Base-by-base conservation (phyloP, 2,888 invertebrate species). In the Seira musarum region DNA sequence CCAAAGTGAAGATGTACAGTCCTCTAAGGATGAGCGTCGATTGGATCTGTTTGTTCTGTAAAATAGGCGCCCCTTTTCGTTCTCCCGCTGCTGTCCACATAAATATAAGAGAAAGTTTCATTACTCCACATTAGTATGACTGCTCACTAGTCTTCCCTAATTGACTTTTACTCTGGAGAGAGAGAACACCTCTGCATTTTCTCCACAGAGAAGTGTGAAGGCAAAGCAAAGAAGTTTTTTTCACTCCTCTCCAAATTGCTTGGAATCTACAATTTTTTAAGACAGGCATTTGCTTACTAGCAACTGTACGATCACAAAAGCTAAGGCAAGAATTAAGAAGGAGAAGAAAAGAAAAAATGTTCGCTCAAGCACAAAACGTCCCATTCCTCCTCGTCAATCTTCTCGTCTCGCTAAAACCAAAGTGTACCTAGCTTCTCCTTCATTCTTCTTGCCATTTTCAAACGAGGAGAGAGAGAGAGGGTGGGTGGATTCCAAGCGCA, bases 71-170 rank as follows among this genome's bases (percentile, higher is more conserved):
- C n/a, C n/a, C n/a, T n/a, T n/a, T n/a, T n/a, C n/a, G n/a, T n/a
- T n/a, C n/a, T n/a, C n/a, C n/a, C n/a, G n/a, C 8, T 25, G 40
- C 25, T 69, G 68, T 63, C 40, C 57, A 21, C 64, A 76, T 76
- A 71, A 70, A 77, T n/a, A n/a, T 60, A 35, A 65, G 70, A 57
- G 68, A 63, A 77, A 77, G 49, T 77, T 77, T 77, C 77, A 77
- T 77, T 77, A 77, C 77, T 77, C 40, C 65, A 65, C 70, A 77
- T 77, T 77, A 77, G 77, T 77, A 77, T 77, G 77, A 70, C 77
- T 77, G 77, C 77, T 77, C 77, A 77, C 77, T 70, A 77, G 77
- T 77, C 77, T 77, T 70, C 65, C 57, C 77, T 77, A 77, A 77
- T 77, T 77, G 77, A 77, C 77, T 77, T 77, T 77, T 77, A 77